phyloP scores from a whole-genome alignment of 2,888 invertebrate genomes.

The Carabus problematicus region DNA sequence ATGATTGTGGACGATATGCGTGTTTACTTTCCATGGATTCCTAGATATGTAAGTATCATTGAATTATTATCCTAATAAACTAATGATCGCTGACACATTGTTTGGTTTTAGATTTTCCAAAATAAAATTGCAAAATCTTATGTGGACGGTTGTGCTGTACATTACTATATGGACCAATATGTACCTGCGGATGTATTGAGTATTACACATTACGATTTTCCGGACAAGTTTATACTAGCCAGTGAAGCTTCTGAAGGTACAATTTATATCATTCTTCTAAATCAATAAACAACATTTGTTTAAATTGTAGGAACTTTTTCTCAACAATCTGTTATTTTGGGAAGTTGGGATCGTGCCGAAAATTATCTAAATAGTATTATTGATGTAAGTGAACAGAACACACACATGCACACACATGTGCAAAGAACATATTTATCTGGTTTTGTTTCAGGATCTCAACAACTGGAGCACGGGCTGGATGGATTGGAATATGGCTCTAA shows the following conservation, averaged over 20 bases:
- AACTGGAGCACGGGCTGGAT: slow-evolving; percentile 80
- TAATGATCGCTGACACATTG: slow-evolving; percentile 8
- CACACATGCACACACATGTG: neutral
- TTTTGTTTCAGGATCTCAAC: slow-evolving; percentile 58
- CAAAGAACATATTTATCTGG: neutral
- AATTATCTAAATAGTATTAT: slow-evolving; percentile 70
- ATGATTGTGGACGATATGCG: slow-evolving; percentile 81
- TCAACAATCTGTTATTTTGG: slow-evolving; percentile 61
- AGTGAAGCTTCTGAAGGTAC: slow-evolving; percentile 37
- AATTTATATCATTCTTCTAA: neutral
- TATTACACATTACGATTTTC: slow-evolving; percentile 28
- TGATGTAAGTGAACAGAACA: slow-evolving; percentile 60
- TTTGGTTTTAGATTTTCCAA: slow-evolving; percentile 22
- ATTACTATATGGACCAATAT: slow-evolving; percentile 38
- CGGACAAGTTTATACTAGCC: slow-evolving; percentile 37
- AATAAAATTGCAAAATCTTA: slow-evolving; percentile 8
- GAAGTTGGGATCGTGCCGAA: slow-evolving; percentile 78
- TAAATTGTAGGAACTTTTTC: slow-evolving; percentile 6
- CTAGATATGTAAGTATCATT: slow-evolving; percentile 63
- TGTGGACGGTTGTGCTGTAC: slow-evolving; percentile 35
- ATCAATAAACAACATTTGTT: neutral
- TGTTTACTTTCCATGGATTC: slow-evolving; percentile 69
- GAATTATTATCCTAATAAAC: neutral
- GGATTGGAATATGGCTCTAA: slow-evolving; percentile 84
- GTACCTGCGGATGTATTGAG: slow-evolving; percentile 34